Evolutionary conservation across 2,888 invertebrate genomes (phyloP).

Genomic region (Dysmachus trigonus): DNA sequence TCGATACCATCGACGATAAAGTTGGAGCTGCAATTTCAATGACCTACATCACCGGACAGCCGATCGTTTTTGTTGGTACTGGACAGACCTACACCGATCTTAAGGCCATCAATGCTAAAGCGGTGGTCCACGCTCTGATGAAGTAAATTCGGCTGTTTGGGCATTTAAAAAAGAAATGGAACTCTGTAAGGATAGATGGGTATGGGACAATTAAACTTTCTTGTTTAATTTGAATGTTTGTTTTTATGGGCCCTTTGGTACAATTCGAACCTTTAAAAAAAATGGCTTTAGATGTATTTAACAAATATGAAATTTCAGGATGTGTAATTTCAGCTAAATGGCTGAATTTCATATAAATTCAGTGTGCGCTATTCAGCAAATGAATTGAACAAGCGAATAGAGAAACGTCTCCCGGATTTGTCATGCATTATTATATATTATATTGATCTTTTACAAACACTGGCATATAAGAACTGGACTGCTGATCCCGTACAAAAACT

Average conservation of each 20-base stretch:
- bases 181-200: background rate
- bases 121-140: constrained; percentile 95
- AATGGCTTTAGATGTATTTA: no score
- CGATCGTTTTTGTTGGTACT: constrained; percentile 93
- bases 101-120: constrained; percentile 94
- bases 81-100: constrained; percentile 99
- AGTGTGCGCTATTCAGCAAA: no score
- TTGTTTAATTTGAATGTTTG: background rate
- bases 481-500: no score
- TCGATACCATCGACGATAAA: constrained; percentile 99
- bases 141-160: constrained; percentile 68
- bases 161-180: background rate
- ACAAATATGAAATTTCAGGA: no score
- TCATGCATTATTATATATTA: no score
- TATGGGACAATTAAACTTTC: background rate
- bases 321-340: no score
- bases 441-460: no score
- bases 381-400: no score
- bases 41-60: constrained; percentile 99
- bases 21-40: constrained; percentile 99
- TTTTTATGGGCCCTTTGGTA: background rate
- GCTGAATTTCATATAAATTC: no score
- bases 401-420: no score
- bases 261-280: no score
- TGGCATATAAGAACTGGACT: no score